phyloP scores from a whole-genome alignment of 2,888 invertebrate species.

The Loripinus fragilis region DNA sequence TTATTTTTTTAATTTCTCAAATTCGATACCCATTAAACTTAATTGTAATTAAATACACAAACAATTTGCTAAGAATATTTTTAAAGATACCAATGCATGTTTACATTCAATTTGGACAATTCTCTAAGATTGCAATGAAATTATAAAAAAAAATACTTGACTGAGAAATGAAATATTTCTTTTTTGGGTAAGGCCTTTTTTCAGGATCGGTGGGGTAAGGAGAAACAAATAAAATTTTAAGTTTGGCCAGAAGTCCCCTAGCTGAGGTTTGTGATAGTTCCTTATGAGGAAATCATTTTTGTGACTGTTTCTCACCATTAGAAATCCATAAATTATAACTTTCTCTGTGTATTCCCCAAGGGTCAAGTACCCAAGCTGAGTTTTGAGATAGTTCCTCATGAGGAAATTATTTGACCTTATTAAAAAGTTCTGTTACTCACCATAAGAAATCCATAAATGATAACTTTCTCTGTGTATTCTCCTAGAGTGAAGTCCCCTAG shows the following conservation, averaged over 20 bases:
- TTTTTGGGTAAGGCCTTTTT: no score
- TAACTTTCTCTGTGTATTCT: conserved; percentile 84
- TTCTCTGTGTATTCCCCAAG: conserved; percentile 84
- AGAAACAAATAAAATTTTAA: no score
- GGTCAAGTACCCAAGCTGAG: conserved; percentile 82
- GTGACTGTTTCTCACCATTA: conserved; percentile 83
- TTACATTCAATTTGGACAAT: no score
- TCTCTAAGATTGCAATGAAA: no score
- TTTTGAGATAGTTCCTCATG: conserved; percentile 82
- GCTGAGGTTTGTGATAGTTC: conserved; percentile 81
- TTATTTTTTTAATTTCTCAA: no score
- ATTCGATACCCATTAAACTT: no score
- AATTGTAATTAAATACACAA: no score
- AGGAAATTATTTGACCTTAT: conserved; percentile 66
- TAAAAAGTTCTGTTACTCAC: conserved; percentile 75
- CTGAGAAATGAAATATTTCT: no score
- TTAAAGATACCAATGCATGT: no score
- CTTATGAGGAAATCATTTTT: conserved; percentile 75
- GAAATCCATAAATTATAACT: conserved; percentile 84
- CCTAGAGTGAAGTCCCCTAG: conserved; percentile 83
- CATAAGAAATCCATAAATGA: conserved; percentile 84
- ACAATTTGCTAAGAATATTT: no score
- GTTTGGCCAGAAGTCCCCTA: conserved; percentile 83
- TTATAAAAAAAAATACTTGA: no score
- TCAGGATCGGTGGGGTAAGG: no score